A percentile compares a stretch with the other conserved stretches of the same genome.
Conservation (phyloP, 2,888 invertebrate species). For the Nasonovia ribisnigri region DNA sequence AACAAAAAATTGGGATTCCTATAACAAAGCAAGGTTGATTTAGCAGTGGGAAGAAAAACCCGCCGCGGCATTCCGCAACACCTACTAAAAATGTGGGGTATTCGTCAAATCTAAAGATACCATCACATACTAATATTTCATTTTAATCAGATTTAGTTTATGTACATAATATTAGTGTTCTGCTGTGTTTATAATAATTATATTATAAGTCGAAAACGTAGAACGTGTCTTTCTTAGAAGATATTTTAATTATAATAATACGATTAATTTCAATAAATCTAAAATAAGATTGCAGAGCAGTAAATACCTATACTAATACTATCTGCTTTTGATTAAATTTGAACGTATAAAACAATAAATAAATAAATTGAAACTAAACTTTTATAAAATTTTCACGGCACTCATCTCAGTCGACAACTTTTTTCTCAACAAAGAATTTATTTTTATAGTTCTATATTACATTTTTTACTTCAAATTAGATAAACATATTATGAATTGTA, state of each 20-base stretch:
- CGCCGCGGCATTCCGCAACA: not conserved
- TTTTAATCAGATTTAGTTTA: not conserved
- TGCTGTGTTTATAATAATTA: not conserved
- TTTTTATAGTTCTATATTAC: not conserved
- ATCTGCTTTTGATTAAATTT: not conserved
- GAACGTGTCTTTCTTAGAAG: not conserved
- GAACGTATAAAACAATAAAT: no score
- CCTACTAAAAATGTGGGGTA: not conserved
- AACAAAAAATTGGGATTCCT: not conserved
- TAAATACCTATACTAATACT: not conserved
- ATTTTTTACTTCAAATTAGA: not conserved
- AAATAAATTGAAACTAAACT: no score
- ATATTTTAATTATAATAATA: constrained; percentile 13
- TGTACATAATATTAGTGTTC: not conserved
- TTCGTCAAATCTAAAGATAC: not conserved
- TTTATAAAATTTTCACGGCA: no score
- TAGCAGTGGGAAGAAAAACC: not conserved
- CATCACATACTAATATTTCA: not conserved
- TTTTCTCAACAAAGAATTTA: not conserved
- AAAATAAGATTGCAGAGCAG: not conserved
- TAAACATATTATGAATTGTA: not conserved
- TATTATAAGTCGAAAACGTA: not conserved
- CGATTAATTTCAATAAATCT: not conserved
- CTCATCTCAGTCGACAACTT: no score
- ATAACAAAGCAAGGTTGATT: not conserved